These are phyloP conservation scores for Acrocyrtus sp. DNA, from an alignment of 2,888 invertebrate species.

Conservation along the genomic window DNA sequence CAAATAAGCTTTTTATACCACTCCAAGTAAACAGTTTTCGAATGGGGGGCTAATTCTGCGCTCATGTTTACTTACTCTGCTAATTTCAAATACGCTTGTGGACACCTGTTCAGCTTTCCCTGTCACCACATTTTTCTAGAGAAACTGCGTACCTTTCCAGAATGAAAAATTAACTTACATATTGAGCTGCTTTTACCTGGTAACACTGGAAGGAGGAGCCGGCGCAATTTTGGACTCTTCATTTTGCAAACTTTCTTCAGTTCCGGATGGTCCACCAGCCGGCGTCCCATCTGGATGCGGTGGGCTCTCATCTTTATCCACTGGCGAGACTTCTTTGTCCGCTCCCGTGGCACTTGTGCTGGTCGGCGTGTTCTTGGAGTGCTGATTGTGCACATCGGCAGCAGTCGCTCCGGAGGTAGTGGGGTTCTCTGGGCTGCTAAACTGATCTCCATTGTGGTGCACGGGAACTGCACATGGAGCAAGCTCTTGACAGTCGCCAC, in stretches of 20 bases:
- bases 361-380: constrained; percentile 12
- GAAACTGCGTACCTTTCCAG: neutral
- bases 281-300: too few species aligned
- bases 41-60: too few species aligned
- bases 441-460: constrained; percentile 30
- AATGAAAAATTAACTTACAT: too few species aligned
- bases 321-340: constrained; percentile 12
- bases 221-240: constrained; percentile 29
- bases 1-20: too few species aligned
- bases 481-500: constrained; percentile 49
- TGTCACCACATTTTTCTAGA: too few species aligned
- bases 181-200: too few species aligned
- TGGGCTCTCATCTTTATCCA: constrained; percentile 16
- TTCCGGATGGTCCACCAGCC: neutral
- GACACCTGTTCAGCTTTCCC: too few species aligned
- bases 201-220: constrained; percentile 42
- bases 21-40: too few species aligned
- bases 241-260: neutral
- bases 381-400: constrained; percentile 6
- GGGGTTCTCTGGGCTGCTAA: neutral
- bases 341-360: constrained; percentile 7
- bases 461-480: constrained; percentile 49
- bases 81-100: too few species aligned
- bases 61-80: too few species aligned
- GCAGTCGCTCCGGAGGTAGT: constrained; percentile 3